phyloP scores from a whole-genome alignment of 1,140 invertebrate genomes.

The Papilio dardanus region DNA sequence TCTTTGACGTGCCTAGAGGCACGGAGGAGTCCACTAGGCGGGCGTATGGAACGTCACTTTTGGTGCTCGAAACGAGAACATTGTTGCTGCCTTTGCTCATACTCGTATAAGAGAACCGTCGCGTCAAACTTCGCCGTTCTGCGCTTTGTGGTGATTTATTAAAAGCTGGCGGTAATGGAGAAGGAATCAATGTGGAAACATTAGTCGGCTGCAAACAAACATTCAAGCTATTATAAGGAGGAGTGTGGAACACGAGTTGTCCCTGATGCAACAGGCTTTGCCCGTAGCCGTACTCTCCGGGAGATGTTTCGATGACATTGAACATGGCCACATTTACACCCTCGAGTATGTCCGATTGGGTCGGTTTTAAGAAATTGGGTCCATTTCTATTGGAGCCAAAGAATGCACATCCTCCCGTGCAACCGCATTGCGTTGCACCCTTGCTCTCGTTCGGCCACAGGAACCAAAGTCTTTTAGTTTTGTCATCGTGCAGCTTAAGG shows the following conservation, averaged over 20 bases:
- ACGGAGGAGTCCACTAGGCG: slow-evolving; percentile 86
- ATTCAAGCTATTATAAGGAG: slow-evolving; percentile 91
- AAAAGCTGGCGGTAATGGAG: slow-evolving; percentile 70
- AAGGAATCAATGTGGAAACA: slow-evolving; percentile 71
- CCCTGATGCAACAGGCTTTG: slow-evolving; percentile 95
- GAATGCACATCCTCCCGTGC: slow-evolving; percentile 96
- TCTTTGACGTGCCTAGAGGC: slow-evolving; percentile 82
- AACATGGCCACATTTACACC: slow-evolving; percentile 90
- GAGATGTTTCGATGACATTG: slow-evolving; percentile 78
- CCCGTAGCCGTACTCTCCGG: slow-evolving; percentile 91
- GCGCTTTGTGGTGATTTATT: slow-evolving; percentile 72
- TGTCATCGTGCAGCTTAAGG: slow-evolving; percentile 93
- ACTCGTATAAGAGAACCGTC: slow-evolving; percentile 86
- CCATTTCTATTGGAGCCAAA: slow-evolving; percentile 96
- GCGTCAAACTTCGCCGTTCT: slow-evolving; percentile 81
- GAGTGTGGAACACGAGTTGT: slow-evolving; percentile 95
- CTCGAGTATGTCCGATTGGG: slow-evolving; percentile 89
- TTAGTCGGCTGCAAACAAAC: slow-evolving; percentile 89
- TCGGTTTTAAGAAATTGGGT: slow-evolving; percentile 93
- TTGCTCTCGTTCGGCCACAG: slow-evolving; percentile 91
- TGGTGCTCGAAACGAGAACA: slow-evolving; percentile 70
- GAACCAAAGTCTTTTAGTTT: slow-evolving; percentile 96
- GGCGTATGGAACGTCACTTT: slow-evolving; percentile 90
- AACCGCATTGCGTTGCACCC: slow-evolving; percentile 92
- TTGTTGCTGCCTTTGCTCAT: slow-evolving; percentile 78